Conservation (phyloP, 2,888 invertebrate species). For the Spodoptera picta region DNA sequence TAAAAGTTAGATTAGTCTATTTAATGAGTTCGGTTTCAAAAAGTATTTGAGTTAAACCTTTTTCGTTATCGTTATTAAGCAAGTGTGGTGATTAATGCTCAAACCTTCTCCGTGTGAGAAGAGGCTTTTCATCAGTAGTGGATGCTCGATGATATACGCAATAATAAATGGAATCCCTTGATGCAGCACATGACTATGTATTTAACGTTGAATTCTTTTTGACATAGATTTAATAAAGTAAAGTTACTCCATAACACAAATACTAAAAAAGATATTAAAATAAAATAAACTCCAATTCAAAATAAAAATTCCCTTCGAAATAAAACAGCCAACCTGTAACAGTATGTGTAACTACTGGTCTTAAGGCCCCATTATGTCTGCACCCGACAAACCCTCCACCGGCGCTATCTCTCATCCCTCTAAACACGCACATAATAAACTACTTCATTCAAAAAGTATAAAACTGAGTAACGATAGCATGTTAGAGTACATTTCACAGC, state of each 20-base stretch:
- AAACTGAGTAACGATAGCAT: slow-evolving; percentile 40
- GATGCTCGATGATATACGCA: too few relatives aligned
- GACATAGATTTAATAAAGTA: too few relatives aligned
- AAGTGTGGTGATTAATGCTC: too few relatives aligned
- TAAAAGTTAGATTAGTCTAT: slow-evolving; percentile 37
- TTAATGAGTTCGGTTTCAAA: slow-evolving; percentile 20
- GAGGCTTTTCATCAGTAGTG: too few relatives aligned
- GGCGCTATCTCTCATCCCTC: slow-evolving; percentile 26
- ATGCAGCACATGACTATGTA: too few relatives aligned
- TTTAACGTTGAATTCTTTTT: too few relatives aligned
- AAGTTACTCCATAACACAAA: too few relatives aligned
- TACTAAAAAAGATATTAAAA: too few relatives aligned
- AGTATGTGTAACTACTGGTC: slow-evolving; percentile 28
- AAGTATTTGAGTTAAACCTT: not conserved
- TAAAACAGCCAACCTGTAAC: slow-evolving; percentile 1
- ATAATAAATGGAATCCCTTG: too few relatives aligned
- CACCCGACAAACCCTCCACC: slow-evolving; percentile 20
- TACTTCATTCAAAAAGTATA: slow-evolving; percentile 52
- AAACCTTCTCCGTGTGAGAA: too few relatives aligned
- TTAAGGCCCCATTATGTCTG: slow-evolving; percentile 35
- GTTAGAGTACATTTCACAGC: slow-evolving; percentile 44
- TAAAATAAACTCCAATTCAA: not conserved
- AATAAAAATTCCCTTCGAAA: not conserved
- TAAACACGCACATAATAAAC: slow-evolving; percentile 49
- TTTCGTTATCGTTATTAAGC: not conserved